phyloP scores from a whole-genome alignment of 2,888 invertebrate species.

The Terebella lapidaria region DNA sequence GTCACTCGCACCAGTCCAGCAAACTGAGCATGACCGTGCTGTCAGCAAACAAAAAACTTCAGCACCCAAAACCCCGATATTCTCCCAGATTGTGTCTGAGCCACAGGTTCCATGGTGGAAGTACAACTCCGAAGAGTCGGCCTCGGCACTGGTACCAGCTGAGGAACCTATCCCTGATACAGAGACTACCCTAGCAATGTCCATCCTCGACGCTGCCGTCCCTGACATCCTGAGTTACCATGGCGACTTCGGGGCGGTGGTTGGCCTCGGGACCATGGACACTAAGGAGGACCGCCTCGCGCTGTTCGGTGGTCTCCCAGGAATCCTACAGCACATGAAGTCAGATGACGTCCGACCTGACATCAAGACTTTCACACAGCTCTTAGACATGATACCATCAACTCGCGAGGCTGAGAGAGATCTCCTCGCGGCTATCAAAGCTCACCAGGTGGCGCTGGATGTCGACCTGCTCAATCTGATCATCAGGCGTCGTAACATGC shows the following conservation, averaged over 20 bases:
- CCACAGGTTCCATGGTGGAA: constrained; percentile 1
- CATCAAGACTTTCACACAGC: constrained; percentile 72
- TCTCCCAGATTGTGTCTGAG: too few species aligned
- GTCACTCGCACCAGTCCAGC: background rate
- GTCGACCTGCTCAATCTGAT: constrained; percentile 80
- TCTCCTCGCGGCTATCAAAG: constrained; percentile 61
- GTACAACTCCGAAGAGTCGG: background rate
- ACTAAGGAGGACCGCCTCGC: constrained; percentile 32
- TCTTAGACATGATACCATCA: constrained; percentile 69
- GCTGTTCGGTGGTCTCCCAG: constrained; percentile 74
- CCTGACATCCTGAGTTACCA: constrained; percentile 29
- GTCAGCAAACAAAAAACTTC: too few species aligned
- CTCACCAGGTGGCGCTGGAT: constrained; percentile 60
- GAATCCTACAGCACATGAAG: constrained; percentile 73
- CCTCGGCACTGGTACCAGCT: too few species aligned
- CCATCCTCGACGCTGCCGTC: background rate
- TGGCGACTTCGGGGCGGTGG: background rate
- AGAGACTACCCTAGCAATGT: background rate
- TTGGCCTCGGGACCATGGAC: background rate
- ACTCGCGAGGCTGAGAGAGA: constrained; percentile 65
- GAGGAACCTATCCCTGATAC: background rate
- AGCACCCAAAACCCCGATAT: too few species aligned
- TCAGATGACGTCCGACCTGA: constrained; percentile 66
- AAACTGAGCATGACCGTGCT: too few species aligned
- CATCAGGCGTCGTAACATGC: constrained; percentile 72